Evolutionary conservation across 2,797 vertebrate species (phyloP).

Genomic region (Podarcis lilfordi): DNA sequence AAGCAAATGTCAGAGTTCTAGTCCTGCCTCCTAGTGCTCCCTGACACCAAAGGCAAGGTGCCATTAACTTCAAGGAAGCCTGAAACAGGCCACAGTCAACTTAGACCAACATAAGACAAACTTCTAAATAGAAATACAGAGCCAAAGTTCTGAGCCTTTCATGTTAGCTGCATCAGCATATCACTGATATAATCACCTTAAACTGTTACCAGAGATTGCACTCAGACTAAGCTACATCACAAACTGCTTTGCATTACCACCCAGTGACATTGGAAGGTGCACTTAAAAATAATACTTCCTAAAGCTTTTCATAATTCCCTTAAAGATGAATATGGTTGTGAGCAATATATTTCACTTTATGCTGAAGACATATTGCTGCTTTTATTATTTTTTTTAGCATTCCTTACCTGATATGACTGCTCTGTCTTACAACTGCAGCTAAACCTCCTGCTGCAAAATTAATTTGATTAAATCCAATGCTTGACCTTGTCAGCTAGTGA

Average conservation of each 20-base stretch:
- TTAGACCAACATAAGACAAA: constrained; percentile 37
- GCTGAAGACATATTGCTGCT: constrained; percentile 42
- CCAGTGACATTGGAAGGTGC: constrained; percentile 42
- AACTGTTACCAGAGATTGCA: constrained; percentile 43
- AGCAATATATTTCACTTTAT: constrained; percentile 56
- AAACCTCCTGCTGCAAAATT: constrained; percentile 63
- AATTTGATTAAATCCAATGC: constrained; percentile 68
- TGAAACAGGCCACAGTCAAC: constrained; percentile 43
- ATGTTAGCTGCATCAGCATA: constrained; percentile 42
- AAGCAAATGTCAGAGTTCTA: constrained; percentile 11
- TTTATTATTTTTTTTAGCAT: constrained; percentile 42
- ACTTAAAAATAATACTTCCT: constrained; percentile 32
- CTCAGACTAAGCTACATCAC: constrained; percentile 34
- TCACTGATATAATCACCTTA: constrained; percentile 44
- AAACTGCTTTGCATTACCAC: constrained; percentile 55
- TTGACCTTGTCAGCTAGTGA: constrained; percentile 63
- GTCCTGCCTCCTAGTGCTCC: not conserved
- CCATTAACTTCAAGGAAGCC: constrained; percentile 2
- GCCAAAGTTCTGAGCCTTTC: constrained; percentile 8
- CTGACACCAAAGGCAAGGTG: not conserved
- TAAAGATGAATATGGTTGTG: constrained; percentile 39
- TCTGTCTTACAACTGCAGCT: constrained; percentile 56
- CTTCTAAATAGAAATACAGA: constrained; percentile 48
- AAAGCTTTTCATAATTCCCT: constrained; percentile 54
- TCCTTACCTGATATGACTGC: constrained; percentile 56